Evolutionary conservation across 2,113 vertebrate species (phyloP), one percentile per base, ranked within the genome.

Genomic region (Riparia riparia): DNA sequence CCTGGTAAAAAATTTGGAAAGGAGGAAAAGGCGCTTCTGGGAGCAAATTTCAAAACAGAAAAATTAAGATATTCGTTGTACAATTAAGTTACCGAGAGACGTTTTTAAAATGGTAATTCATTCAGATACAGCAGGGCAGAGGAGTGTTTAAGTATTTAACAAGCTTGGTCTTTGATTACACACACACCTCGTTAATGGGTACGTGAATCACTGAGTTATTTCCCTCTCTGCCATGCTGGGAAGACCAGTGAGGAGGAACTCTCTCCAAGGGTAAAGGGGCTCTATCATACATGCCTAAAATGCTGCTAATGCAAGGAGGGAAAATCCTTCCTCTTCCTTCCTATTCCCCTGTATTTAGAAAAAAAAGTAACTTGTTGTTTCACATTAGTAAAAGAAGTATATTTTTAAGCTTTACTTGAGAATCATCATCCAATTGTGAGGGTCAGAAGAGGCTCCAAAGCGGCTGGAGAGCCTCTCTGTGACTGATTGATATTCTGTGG

Each of bases 121-220:
- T 79, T 60, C 65, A 85, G 34, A 26, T 56, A 45, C 5, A 71
- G n/a, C 61, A 89, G 32, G 51, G 34, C 42, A 51, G 81, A 86
- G 47, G 14, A 24, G 32, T 31, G 26, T 73, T 93, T 9, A 66
- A 34, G 41, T 16, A 34, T 45, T 89, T 77, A 80, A 88, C 2
- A 6, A 61, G 39, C 10, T 41, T 0, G 0, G 26, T 66, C 50
- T 95, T 80, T 53, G 39, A 50, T 81, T 50, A 39, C 44, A 77
- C 45, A 73, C 17, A 31, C 12, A 16, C 15, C 28, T 29, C 1
- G 0, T 61, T 50, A 89, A 65, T 4, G 12, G 14, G n/a, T 9
- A 79, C 34, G 29, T 65, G n/a, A 71, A 60, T 74, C 49, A 45
- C 25, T 9, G 45, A 50, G 8, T 39, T 78, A 26, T 54, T 92